Percentiles rank a stretch among this genome's conserved stretches.
These are phyloP conservation scores for Melanotaenia trifasciata DNA, from an alignment of 2,797 vertebrate genomes.

Conservation along the genomic window DNA sequence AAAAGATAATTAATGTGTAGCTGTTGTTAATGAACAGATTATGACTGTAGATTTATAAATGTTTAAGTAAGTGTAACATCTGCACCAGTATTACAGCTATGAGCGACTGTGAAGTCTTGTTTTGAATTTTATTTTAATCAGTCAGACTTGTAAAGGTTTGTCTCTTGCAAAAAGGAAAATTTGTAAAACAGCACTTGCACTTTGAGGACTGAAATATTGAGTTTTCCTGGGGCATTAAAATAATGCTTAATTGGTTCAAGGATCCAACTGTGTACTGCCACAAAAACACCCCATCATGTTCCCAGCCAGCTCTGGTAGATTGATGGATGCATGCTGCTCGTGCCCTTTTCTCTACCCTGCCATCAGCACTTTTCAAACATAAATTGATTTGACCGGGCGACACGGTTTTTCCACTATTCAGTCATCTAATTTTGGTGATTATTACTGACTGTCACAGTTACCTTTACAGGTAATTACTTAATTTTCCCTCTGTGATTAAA, in stretches of 20 bases:
- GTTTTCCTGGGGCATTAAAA: slow-evolving; percentile 54
- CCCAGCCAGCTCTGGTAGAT: slow-evolving; percentile 24
- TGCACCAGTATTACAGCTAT: neutral
- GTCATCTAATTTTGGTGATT: slow-evolving; percentile 21
- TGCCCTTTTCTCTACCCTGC: slow-evolving; percentile 33
- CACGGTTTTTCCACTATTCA: neutral
- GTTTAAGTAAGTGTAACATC: slow-evolving; percentile 10
- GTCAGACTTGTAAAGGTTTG: slow-evolving; percentile 26
- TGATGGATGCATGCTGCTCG: slow-evolving; percentile 59
- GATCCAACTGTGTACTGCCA: slow-evolving; percentile 43
- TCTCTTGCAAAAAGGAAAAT: slow-evolving; percentile 6
- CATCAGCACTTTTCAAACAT: slow-evolving; percentile 21
- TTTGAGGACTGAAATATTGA: slow-evolving; percentile 23
- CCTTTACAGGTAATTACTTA: slow-evolving; percentile 16
- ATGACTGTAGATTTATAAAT: slow-evolving; percentile 18
- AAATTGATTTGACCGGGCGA: slow-evolving; percentile 41
- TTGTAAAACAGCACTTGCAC: slow-evolving; percentile 30
- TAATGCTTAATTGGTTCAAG: slow-evolving; percentile 54
- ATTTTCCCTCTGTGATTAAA: slow-evolving; percentile 1
- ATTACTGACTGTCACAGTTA: slow-evolving; percentile 8
- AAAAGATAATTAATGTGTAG: slow-evolving; percentile 20
- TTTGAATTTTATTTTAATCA: slow-evolving; percentile 24
- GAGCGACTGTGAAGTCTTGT: slow-evolving; percentile 22
- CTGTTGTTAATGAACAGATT: slow-evolving; percentile 18
- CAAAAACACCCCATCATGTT: slow-evolving; percentile 44